Percentiles rank a stretch among this genome's conserved stretches.
These are phyloP conservation scores for Phrynocephalus vlangalii DNA, from an alignment of 2,797 vertebrate species.

Conservation along the genomic window DNA sequence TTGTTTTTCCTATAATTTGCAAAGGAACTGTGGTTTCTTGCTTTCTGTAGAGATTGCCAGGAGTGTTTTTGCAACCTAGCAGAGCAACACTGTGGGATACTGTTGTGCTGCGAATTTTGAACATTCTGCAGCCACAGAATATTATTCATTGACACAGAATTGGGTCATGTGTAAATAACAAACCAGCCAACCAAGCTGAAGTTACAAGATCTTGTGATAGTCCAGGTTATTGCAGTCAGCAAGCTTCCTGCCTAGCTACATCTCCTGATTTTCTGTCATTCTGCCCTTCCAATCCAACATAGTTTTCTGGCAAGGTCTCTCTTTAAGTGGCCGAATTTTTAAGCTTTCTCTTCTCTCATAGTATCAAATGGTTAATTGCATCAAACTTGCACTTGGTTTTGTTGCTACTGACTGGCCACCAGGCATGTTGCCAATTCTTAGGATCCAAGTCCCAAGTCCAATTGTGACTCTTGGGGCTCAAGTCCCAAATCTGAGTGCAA, in stretches of 20 bases:
- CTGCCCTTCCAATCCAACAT: background rate
- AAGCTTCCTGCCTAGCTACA: background rate
- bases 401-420: background rate
- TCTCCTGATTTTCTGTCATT: background rate
- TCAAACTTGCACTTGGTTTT: background rate
- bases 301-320: background rate
- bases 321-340: background rate
- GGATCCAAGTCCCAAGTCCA: too few species aligned
- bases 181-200: background rate
- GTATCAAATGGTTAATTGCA: background rate
- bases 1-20: constrained; percentile 9
- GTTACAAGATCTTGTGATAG: background rate
- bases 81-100: constrained; percentile 31
- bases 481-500: too few species aligned
- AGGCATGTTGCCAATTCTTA: too few species aligned
- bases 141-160: constrained; percentile 33
- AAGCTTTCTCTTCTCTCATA: background rate
- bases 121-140: constrained; percentile 46
- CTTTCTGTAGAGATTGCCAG: background rate
- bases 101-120: constrained; percentile 56
- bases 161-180: background rate
- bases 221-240: background rate
- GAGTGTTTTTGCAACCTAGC: constrained; percentile 40
- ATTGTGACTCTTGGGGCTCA: too few species aligned
- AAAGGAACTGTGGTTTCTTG: background rate